Evolutionary conservation across 2,113 vertebrate species (phyloP), one percentile per base, ranked within the genome.

Genomic region (Pardalotus punctatus): DNA sequence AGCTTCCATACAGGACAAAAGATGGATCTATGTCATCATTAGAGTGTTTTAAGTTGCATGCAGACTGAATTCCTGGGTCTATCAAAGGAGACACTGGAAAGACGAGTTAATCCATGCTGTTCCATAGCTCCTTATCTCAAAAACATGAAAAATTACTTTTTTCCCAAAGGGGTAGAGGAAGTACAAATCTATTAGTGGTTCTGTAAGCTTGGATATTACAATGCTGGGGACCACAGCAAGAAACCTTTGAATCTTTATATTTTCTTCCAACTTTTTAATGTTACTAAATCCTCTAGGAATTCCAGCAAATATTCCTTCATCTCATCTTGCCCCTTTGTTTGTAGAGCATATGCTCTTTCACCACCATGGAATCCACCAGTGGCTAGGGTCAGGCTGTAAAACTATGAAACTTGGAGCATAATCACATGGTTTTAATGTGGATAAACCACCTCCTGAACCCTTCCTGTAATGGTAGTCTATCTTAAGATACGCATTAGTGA

Each of bases 401-500:
- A 70, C n/a, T 23, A 56, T 58, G 85, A 64, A 93, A 81, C 43
- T 40, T 61, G 53, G 45, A 87, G 22, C 51, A 40, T 48, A 87
- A 85, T 81, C 53, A 25, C 31, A 72, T n/a, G 48, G 33, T 62
- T 94, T 87, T 70, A 76, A 78, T 45, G 61, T 69, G 36, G 61
- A 87, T 85, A 81, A 93, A 10, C 58, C 64, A 91, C 66, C 70
- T 87, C 38, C 61, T 58, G 53, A 90, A 60, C 48, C 15, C 40
- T 90, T 93, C 81, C 81, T 96, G 43, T 91, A 91, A 86, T 2
- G 6, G 21, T 18, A 85, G 35, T 47, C 60, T 93, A 66, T 85
- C 87, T 94, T 84, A 78, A 87, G 61, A 84, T 56, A 64, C 60
- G 50, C 74, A 91, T 93, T 95, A 95, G 48, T 56, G 65, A 87